Percentiles rank a stretch among this genome's conserved stretches.
These are phyloP conservation scores for Magallana gigas DNA, from an alignment of 1,140 invertebrate genomes.

Conservation along the genomic window DNA sequence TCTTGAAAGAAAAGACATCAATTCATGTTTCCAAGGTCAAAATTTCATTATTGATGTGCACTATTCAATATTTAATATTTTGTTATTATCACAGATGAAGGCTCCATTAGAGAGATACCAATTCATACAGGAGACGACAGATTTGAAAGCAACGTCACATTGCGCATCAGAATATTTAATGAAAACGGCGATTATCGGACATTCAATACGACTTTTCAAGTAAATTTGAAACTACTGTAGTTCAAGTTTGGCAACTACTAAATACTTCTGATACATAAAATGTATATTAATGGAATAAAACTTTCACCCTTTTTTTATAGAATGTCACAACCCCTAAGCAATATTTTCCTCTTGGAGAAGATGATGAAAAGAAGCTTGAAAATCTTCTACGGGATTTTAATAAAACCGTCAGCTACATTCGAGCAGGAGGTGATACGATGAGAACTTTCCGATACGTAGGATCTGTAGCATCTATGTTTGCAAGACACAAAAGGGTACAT, in stretches of 20 bases:
- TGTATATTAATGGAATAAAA: no score
- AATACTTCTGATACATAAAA: no score
- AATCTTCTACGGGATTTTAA: conserved; percentile 24
- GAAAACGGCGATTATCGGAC: conserved; percentile 33
- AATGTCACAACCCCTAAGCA: not conserved
- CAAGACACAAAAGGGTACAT: not conserved
- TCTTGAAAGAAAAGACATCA: no score
- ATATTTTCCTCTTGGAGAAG: not conserved
- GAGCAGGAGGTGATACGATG: conserved; percentile 43
- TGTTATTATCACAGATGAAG: conserved; percentile 29
- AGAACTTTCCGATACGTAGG: conserved; percentile 12
- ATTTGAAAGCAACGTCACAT: conserved; percentile 8
- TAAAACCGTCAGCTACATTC: not conserved
- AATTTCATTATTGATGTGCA: no score
- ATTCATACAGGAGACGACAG: conserved; percentile 36
- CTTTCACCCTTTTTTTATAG: not conserved
- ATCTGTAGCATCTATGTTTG: not conserved
- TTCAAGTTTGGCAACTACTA: no score
- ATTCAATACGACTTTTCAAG: not conserved
- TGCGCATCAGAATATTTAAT: conserved; percentile 33
- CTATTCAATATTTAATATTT: no score
- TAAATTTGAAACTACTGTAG: not conserved
- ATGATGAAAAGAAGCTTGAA: not conserved
- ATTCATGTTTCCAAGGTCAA: no score
- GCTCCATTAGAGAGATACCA: conserved; percentile 23